Evolutionary conservation across 2,113 vertebrate genomes (phyloP), one percentile per base, ranked within the genome.

Genomic region (Anas platyrhynchos): DNA sequence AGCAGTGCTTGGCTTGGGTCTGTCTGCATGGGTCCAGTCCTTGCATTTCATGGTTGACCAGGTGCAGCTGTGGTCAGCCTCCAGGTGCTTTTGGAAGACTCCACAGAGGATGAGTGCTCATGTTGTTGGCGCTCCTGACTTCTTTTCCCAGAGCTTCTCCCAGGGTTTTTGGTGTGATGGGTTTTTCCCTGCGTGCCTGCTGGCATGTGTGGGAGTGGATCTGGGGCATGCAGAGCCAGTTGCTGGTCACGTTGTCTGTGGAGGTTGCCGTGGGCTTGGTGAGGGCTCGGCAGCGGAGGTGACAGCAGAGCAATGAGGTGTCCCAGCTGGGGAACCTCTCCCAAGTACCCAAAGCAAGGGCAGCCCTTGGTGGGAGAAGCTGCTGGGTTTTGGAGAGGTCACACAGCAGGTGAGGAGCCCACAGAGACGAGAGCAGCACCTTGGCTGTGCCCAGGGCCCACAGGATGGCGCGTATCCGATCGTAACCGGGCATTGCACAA

Each of bases 151-250:
- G 48, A 55, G 17, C 65, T 59, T 72, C 41, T 82, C 52, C 5
- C 12, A 20, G n/a, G 52, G 13, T 2, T 8, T 67, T 71, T 26
- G 36, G 29, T 58, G 34, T 7, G 44, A 72, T 20, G 26, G 7
- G 3, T 27, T 93, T 69, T 55, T 50, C 4, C 7, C 32, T 72
- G 41, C 0, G 0, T 54, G 41, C 46, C 13, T 11, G 18, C 58
- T 87, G 69, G 22, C 31, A 1, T 29, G 6, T 26, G 34, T 22
- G 55, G 50, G 2, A 15, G 18, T 11, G 3, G 17, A 5, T 0
- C 62, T 22, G 29, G 50, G 34, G 9, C 41, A 75, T 7, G 12
- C 21, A 20, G 15, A 36, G 41, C 9, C 1, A 0, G 50, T 78
- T 52, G 13, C 29, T 72, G 13, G 36, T 76, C 36, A 22, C n/a